A percentile compares a stretch with the other conserved stretches of the same genome.
Evolutionary conservation across 2,113 vertebrate genomes (phyloP).

Genomic region (Genyomyrus donnyi): DNA sequence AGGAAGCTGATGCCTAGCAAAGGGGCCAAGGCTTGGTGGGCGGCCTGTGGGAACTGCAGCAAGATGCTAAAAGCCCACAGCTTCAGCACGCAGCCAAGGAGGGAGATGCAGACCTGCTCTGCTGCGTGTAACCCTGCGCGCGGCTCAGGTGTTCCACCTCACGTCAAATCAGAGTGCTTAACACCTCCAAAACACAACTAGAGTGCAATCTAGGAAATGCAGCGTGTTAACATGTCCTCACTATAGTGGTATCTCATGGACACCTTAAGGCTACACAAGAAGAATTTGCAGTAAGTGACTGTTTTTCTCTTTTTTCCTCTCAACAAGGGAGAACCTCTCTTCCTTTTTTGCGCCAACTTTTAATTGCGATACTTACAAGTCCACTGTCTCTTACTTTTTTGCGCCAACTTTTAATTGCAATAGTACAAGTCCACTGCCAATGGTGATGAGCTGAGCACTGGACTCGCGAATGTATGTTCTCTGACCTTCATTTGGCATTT

Average conservation of each 20-base stretch:
- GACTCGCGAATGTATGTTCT: neutral
- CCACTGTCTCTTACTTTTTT: neutral
- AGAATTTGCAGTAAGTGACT: neutral
- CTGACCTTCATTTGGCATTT: neutral
- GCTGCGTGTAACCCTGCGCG: neutral
- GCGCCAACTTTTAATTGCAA: neutral
- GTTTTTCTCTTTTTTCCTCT: neutral
- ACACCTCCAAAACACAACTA: neutral
- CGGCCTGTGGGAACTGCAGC: neutral
- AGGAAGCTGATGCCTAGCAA: neutral
- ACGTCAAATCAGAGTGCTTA: neutral
- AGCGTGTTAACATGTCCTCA: neutral
- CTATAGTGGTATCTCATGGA: neutral
- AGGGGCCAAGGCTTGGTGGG: neutral
- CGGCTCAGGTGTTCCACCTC: neutral
- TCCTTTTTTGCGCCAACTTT: neutral
- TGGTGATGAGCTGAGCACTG: neutral
- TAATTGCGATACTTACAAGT: neutral
- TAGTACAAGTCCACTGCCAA: neutral
- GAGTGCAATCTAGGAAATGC: neutral
- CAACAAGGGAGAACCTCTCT: neutral
- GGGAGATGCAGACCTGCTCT: neutral
- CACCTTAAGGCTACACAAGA: neutral
- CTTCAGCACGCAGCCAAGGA: neutral
- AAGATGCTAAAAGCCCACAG: neutral